These are phyloP conservation scores for Eupeodes luniger DNA, from an alignment of 2,888 invertebrate genomes.

Conservation along the genomic window DNA sequence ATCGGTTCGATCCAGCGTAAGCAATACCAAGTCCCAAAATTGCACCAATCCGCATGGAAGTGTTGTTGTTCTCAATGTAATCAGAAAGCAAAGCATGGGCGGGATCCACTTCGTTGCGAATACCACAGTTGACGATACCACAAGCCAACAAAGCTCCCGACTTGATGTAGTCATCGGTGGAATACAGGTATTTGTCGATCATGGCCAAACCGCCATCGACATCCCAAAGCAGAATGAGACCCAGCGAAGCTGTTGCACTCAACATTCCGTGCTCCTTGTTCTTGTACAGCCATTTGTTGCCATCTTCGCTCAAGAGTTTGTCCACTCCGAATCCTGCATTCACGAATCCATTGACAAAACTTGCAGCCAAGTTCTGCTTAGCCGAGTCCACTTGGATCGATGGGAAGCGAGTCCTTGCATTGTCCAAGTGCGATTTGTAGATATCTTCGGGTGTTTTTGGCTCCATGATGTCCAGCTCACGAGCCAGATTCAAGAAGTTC, in stretches of 20 bases:
- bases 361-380: constrained; percentile 97
- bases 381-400: constrained; percentile 96
- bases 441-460: constrained; percentile 99
- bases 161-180: constrained; percentile 97
- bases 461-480: constrained; percentile 99
- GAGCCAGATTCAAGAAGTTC: constrained; percentile 95
- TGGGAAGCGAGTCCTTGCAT: constrained; percentile 90
- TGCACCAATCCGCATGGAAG: constrained; percentile 92
- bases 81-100: constrained; percentile 97
- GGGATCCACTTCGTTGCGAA: constrained; percentile 98
- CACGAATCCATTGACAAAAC: constrained; percentile 99
- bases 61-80: constrained; percentile 94
- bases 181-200: constrained; percentile 98
- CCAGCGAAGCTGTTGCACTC: constrained; percentile 98
- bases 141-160: constrained; percentile 98
- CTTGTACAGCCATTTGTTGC: constrained; percentile 95
- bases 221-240: constrained; percentile 98
- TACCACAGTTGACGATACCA: constrained; percentile 98
- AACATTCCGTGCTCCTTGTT: constrained; percentile 99
- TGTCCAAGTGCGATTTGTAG: constrained; percentile 98
- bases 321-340: constrained; percentile 99
- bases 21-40: constrained; percentile 93
- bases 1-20: constrained; percentile 97
- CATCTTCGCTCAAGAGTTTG: constrained; percentile 95
- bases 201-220: constrained; percentile 98